These are phyloP conservation scores for Kryptolebias ocellatus DNA, from an alignment of 2,797 vertebrate species.

Conservation along the genomic window DNA sequence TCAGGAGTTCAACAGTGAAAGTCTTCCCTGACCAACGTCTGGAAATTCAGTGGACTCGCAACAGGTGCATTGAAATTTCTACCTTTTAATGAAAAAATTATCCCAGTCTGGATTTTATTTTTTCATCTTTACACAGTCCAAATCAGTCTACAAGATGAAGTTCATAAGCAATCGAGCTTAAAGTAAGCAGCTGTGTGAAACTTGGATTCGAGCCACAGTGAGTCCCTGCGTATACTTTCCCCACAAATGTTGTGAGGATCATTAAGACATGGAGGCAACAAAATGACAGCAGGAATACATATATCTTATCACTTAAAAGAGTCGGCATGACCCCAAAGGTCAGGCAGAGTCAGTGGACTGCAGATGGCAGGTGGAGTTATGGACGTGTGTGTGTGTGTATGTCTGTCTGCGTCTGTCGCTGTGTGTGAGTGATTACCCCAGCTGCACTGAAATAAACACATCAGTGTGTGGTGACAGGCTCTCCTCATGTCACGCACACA, in stretches of 20 bases:
- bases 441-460: constrained; percentile 79
- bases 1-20: constrained; percentile 65
- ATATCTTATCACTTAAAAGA: constrained; percentile 52
- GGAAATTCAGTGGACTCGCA: constrained; percentile 40
- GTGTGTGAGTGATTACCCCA: constrained; percentile 76
- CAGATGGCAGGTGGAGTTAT: constrained; percentile 52
- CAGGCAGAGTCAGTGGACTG: constrained; percentile 40
- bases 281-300: constrained; percentile 32
- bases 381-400: constrained; percentile 24
- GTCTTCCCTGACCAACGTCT: constrained; percentile 35
- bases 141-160: neutral
- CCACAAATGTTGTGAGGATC: constrained; percentile 14
- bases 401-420: constrained; percentile 59
- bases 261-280: constrained; percentile 26
- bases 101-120: constrained; percentile 6
- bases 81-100: constrained; percentile 19
- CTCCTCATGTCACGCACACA: constrained; percentile 45
- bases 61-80: constrained; percentile 38
- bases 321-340: constrained; percentile 55
- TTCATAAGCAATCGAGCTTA: neutral
- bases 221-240: constrained; percentile 1
- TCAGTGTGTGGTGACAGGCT: constrained; percentile 77
- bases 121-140: neutral
- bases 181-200: constrained; percentile 17
- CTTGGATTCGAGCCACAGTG: constrained; percentile 6